Conservation (phyloP, 2,113 vertebrate species). For the Egretta garzetta region DNA sequence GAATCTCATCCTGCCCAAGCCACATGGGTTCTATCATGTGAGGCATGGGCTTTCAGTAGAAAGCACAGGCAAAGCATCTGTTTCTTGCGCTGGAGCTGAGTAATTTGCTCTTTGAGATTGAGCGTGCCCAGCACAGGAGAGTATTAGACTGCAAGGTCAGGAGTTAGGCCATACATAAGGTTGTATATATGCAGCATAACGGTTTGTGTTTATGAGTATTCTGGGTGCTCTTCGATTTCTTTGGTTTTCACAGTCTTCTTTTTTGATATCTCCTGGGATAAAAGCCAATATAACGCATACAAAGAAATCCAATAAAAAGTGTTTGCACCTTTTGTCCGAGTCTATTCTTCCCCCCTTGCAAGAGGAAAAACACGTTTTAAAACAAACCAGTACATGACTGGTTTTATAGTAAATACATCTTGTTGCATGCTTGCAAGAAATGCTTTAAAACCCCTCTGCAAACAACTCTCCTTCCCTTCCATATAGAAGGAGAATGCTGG, state of each 20-base stretch:
- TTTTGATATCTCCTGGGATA: not conserved
- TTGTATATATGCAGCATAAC: not conserved
- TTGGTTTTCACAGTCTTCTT: not conserved
- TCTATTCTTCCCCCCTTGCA: not conserved
- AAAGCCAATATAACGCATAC: not conserved
- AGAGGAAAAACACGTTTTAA: not conserved
- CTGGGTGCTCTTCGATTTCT: not conserved
- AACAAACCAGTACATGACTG: not conserved
- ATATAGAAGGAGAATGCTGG: not conserved
- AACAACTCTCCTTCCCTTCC: not conserved
- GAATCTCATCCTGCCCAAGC: not conserved
- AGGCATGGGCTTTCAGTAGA: not conserved
- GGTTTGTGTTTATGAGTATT: not conserved
- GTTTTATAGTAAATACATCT: not conserved
- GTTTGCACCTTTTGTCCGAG: not conserved
- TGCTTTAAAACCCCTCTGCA: not conserved
- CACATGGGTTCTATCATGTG: not conserved
- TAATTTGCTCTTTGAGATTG: not conserved
- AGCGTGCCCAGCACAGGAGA: not conserved
- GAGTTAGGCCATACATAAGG: not conserved
- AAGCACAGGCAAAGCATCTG: accelerated
- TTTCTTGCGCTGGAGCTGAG: not conserved
- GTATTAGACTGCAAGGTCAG: not conserved
- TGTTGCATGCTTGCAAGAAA: not conserved
- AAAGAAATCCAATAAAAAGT: not conserved